These are phyloP conservation scores for Poeciliopsis paucimaculata DNA, from an alignment of 2,797 vertebrate species.

Conservation along the genomic window DNA sequence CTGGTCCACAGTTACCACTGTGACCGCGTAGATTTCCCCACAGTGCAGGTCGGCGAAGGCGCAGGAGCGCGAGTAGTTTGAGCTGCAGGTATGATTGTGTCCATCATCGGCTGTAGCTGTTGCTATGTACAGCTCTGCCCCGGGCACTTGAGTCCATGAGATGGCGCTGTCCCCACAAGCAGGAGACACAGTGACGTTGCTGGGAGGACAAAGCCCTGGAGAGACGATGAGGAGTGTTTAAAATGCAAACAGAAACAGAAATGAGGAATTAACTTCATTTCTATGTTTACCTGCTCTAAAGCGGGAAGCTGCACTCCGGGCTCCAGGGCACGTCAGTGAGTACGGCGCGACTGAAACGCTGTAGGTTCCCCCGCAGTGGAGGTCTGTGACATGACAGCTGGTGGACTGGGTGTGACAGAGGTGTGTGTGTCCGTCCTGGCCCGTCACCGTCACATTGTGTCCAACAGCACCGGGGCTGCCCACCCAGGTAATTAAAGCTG, in stretches of 20 bases:
- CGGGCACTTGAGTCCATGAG: conserved; percentile 61
- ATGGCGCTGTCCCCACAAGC: conserved; percentile 63
- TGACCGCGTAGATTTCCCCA: conserved; percentile 63
- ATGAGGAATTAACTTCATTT: neutral
- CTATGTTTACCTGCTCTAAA: conserved; percentile 71
- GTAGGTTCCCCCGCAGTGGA: conserved; percentile 79
- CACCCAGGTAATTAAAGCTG: conserved; percentile 74
- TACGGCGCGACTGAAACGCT: conserved; percentile 67
- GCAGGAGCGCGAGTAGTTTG: conserved; percentile 63
- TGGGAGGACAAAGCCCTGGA: conserved; percentile 78
- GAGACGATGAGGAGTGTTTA: conserved; percentile 7
- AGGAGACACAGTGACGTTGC: conserved; percentile 49
- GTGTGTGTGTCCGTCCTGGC: conserved; percentile 47
- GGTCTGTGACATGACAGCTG: conserved; percentile 62
- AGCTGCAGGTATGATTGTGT: conserved; percentile 63
- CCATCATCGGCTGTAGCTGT: conserved; percentile 58
- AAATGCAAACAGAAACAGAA: neutral
- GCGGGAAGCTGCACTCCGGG: conserved; percentile 40
- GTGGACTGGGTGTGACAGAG: conserved; percentile 58
- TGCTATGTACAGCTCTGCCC: conserved; percentile 65
- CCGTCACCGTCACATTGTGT: conserved; percentile 67
- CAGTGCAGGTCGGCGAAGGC: conserved; percentile 72
- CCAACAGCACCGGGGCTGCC: conserved; percentile 53
- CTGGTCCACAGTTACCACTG: conserved; percentile 64
- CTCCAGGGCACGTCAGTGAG: conserved; percentile 69